phyloP scores from a whole-genome alignment of 2,888 invertebrate genomes.

The Alentia gelatinosa region DNA sequence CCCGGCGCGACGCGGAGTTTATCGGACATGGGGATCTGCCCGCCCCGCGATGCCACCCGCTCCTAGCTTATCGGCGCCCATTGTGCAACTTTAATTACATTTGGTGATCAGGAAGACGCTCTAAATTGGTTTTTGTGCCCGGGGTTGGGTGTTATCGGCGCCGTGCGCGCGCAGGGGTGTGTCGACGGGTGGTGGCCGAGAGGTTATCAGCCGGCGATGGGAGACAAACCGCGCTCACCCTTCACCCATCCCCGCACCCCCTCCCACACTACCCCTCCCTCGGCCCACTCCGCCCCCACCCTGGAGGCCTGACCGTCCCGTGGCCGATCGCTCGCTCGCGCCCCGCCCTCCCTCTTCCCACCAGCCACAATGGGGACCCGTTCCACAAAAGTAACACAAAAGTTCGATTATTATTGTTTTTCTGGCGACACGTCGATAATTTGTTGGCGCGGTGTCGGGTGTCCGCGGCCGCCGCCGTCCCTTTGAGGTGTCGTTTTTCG shows the following conservation, averaged over 20 bases:
- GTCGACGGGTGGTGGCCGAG: neutral
- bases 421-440: constrained; percentile 47
- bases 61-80: constrained; percentile 29
- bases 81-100: constrained; percentile 53
- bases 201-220: constrained; percentile 17
- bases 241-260: neutral
- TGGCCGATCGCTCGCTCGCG: neutral
- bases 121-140: constrained; percentile 46
- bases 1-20: constrained; percentile 9
- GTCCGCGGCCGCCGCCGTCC: neutral
- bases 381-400: constrained; percentile 33
- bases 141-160: constrained; percentile 35
- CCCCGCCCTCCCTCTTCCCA: neutral
- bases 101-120: constrained; percentile 41
- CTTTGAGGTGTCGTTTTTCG: constrained; percentile 54
- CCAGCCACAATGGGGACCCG: neutral
- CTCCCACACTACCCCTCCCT: neutral
- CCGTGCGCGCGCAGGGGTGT: constrained; percentile 36
- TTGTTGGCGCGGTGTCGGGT: constrained; percentile 16
- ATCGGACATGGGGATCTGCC: constrained; percentile 24
- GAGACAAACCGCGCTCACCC: neutral
- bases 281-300: neutral
- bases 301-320: neutral
- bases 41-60: too few species aligned
- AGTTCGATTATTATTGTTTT: constrained; percentile 53